These are phyloP conservation scores for Pantherophis guttatus DNA, from an alignment of 2,113 vertebrate species.

Conservation along the genomic window DNA sequence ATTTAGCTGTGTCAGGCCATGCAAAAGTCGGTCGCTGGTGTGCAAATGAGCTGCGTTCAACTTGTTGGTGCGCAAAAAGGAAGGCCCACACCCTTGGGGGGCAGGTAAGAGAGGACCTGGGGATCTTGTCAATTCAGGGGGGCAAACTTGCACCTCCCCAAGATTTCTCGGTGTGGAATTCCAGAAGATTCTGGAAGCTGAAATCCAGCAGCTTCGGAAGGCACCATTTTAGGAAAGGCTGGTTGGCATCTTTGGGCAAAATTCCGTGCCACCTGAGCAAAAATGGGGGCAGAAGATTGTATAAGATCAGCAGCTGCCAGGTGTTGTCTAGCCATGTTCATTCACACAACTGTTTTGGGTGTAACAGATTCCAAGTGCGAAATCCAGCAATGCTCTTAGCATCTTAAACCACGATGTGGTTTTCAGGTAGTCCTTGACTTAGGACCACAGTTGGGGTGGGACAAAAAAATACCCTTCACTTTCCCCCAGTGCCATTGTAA, in stretches of 20 bases:
- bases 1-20: not conserved
- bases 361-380: not conserved
- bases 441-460: not conserved
- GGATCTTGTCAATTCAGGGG: not conserved
- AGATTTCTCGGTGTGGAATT: not conserved
- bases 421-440: not conserved
- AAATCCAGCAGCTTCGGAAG: not conserved
- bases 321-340: not conserved
- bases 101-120: not conserved
- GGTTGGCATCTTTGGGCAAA: not conserved
- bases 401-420: not conserved
- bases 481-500: not conserved
- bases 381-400: not conserved
- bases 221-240: not conserved
- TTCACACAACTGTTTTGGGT: not conserved
- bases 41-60: not conserved
- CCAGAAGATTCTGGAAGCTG: not conserved
- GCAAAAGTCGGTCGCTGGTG: slow-evolving; percentile 21
- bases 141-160: not conserved
- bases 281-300: not conserved
- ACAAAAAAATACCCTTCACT: not conserved
- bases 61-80: not conserved
- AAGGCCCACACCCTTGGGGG: not conserved
- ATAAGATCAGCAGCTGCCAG: not conserved
- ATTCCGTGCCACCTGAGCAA: not conserved